phyloP scores from a whole-genome alignment of 2,797 vertebrate genomes.

The Schizopygopsis malacanthus region DNA sequence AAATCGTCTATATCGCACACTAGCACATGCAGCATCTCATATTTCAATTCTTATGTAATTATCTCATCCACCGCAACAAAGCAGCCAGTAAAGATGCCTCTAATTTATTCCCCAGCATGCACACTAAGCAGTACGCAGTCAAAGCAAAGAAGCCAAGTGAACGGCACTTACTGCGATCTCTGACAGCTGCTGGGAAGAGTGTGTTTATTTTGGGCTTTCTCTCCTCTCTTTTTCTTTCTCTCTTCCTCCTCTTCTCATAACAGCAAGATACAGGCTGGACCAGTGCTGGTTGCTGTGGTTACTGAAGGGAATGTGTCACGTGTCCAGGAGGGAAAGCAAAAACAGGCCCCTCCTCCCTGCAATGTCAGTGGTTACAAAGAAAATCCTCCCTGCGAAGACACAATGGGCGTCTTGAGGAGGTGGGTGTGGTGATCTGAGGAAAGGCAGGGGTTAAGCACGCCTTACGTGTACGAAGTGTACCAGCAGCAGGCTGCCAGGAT shows the following conservation, averaged over 20 bases:
- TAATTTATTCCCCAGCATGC: slow-evolving; percentile 47
- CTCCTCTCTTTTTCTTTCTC: slow-evolving; percentile 41
- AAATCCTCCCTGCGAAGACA: slow-evolving; percentile 46
- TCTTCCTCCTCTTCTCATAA: slow-evolving; percentile 68
- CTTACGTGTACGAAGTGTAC: slow-evolving; percentile 54
- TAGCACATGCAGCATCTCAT: slow-evolving; percentile 62
- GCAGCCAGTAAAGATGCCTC: slow-evolving; percentile 53
- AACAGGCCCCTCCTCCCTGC: slow-evolving; percentile 57
- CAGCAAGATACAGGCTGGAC: slow-evolving; percentile 82
- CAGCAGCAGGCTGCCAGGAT: slow-evolving; percentile 52
- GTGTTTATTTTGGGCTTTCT: slow-evolving; percentile 46
- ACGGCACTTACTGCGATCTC: slow-evolving; percentile 70
- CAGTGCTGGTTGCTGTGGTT: slow-evolving; percentile 77
- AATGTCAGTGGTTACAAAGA: slow-evolving; percentile 56
- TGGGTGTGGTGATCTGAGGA: slow-evolving; percentile 53
- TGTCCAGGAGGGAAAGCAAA: slow-evolving; percentile 71
- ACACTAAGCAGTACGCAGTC: slow-evolving; percentile 34
- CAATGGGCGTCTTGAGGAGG: slow-evolving; percentile 53
- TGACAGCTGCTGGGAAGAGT: slow-evolving; percentile 52
- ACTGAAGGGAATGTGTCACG: slow-evolving; percentile 71
- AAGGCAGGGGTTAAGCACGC: slow-evolving; percentile 17
- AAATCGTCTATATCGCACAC: slow-evolving; percentile 60
- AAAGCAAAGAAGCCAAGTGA: slow-evolving; percentile 44
- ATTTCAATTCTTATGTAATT: slow-evolving; percentile 61
- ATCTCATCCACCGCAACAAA: slow-evolving; percentile 69